Conservation (phyloP, 2,888 invertebrate species). For the Melieria crassipennis region DNA sequence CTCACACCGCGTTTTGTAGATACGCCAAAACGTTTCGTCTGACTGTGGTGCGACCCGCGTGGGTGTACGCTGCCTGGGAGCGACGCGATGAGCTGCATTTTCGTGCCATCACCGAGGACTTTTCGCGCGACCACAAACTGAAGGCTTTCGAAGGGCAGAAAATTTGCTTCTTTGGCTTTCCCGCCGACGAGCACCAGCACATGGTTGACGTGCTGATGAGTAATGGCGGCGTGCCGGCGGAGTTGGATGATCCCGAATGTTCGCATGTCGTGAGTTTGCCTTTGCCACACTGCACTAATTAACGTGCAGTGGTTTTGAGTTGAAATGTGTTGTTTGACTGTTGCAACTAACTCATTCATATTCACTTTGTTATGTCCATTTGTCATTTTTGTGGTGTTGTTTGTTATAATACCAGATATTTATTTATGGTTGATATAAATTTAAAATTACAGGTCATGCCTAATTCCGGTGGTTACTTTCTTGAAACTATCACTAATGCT, state of each 20-base stretch:
- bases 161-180: slow-evolving; percentile 90
- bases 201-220: slow-evolving; percentile 89
- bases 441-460: slow-evolving; percentile 64
- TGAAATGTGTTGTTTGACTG: not conserved
- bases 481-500: slow-evolving; percentile 55
- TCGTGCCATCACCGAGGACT: slow-evolving; percentile 75
- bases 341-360: slow-evolving; percentile 19
- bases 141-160: slow-evolving; percentile 89
- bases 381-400: slow-evolving; percentile 7
- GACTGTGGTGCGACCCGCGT: slow-evolving; percentile 86
- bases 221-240: slow-evolving; percentile 84
- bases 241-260: slow-evolving; percentile 83
- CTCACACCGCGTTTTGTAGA: slow-evolving; percentile 44
- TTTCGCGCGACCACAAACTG: slow-evolving; percentile 78
- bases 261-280: slow-evolving; percentile 87
- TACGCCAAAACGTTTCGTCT: slow-evolving; percentile 91
- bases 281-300: too few relatives aligned
- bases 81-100: slow-evolving; percentile 76
- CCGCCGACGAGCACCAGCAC: slow-evolving; percentile 87
- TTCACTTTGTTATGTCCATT: slow-evolving; percentile 13
- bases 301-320: too few relatives aligned
- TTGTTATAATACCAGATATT: not conserved
- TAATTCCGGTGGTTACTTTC: slow-evolving; percentile 65
- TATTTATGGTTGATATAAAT: slow-evolving; percentile 33
- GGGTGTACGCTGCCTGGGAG: slow-evolving; percentile 91